Evolutionary conservation across 2,797 vertebrate genomes (phyloP), one percentile per base, ranked within the genome.

Genomic region (Acanthurus tractus): DNA sequence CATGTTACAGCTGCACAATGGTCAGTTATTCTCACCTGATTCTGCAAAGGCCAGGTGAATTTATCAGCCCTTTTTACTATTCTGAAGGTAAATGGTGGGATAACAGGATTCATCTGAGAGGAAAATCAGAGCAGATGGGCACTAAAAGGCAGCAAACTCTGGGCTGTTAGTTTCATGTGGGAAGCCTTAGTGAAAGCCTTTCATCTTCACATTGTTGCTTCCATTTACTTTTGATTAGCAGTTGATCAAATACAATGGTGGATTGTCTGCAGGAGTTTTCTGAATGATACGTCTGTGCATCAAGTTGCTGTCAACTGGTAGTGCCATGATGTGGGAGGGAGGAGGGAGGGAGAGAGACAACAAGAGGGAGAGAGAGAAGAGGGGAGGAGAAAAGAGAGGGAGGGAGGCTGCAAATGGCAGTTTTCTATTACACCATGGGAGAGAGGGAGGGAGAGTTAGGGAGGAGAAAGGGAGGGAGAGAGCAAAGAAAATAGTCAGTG

Each of bases 221-320:
- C 48, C 54, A 63, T 81, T 86, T 72, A 84, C 81, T 85, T 81
- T 63, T 63, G 65, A 83, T 83, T 70, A 76, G 81, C 78, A 70
- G 64, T 83, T 65, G 69, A 83, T 73, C 17, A 42, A 70, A 54
- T 42, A 86, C 76, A 87, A 88, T 72, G 81, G 59, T 0, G 53
- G 74, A 83, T 77, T 86, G 80, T 87, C 69, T 79, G 77, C 77
- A 50, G 6, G 68, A 75, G 87, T 83, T 88, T 88, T 91, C 86
- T 91, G 84, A 92, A 89, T 87, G 92, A 92, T 91, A 79, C 46
- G 58, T 88, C 84, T 91, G 87, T 89, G 90, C 91, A 91, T 93
- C 91, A 91, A 88, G 89, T 92, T 86, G 90, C 87, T 83, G 82
- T 92, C 91, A 89, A 93, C 90, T 92, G 92, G 91, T 92, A 79